These are phyloP conservation scores for Penaeus chinensis DNA, from an alignment of 1,140 invertebrate species.

Conservation along the genomic window DNA sequence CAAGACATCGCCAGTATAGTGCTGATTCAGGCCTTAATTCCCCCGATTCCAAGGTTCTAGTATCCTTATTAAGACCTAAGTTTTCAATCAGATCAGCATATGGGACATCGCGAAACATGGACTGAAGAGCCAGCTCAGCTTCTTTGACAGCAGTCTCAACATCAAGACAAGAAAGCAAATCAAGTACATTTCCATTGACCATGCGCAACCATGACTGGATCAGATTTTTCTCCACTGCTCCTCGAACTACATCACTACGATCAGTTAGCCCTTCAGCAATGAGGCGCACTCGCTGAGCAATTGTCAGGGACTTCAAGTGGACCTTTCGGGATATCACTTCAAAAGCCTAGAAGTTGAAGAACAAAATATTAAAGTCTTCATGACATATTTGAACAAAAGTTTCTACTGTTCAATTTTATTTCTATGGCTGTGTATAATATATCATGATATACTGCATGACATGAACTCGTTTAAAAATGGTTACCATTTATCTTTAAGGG, in stretches of 20 bases:
- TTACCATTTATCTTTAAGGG: background rate
- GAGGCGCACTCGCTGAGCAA: conserved; percentile 76
- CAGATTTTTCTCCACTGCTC: conserved; percentile 60
- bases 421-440: background rate
- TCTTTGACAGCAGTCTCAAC: conserved; percentile 72
- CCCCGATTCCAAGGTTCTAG: conserved; percentile 72
- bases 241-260: conserved; percentile 69
- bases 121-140: conserved; percentile 68
- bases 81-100: conserved; percentile 66
- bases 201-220: conserved; percentile 74
- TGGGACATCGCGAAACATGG: conserved; percentile 67
- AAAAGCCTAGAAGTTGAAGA: conserved; percentile 70
- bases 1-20: conserved; percentile 76
- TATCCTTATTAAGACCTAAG: conserved; percentile 68
- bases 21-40: conserved; percentile 73
- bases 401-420: background rate
- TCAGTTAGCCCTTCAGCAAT: conserved; percentile 78
- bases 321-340: conserved; percentile 77
- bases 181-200: conserved; percentile 74
- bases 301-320: conserved; percentile 76
- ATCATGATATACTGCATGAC: background rate
- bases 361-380: background rate
- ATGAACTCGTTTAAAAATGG: background rate
- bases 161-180: conserved; percentile 75
- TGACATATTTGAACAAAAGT: background rate